A percentile compares a stretch with the other conserved stretches of the same genome.
Evolutionary conservation across 2,888 invertebrate genomes (phyloP).

Genomic region (Plagodis dolabraria): DNA sequence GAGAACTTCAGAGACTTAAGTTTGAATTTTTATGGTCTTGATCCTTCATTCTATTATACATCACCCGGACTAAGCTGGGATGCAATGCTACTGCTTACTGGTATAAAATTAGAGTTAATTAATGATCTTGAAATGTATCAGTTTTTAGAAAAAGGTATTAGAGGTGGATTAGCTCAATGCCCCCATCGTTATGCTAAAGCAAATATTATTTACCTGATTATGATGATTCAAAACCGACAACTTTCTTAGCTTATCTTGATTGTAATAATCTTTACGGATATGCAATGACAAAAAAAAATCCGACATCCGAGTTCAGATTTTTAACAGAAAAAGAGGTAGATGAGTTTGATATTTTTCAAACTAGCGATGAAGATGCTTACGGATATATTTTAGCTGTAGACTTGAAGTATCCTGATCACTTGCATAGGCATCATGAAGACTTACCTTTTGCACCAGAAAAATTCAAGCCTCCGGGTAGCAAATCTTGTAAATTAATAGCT

Average conservation of each 20-base stretch:
- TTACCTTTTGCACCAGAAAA: conserved; percentile 34
- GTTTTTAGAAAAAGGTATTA: conserved; percentile 9
- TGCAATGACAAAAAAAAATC: conserved; percentile 18
- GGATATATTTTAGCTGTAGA: conserved; percentile 49
- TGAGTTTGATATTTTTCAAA: conserved; percentile 20
- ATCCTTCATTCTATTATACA: conserved; percentile 13
- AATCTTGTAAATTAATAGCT: conserved; percentile 15
- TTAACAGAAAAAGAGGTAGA: conserved; percentile 17
- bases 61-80: conserved; percentile 17
- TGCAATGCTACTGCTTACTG: conserved; percentile 14
- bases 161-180: conserved; percentile 19
- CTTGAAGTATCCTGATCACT: too few relatives aligned
- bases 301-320: conserved; percentile 11
- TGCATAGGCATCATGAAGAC: too few relatives aligned
- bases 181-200: conserved; percentile 10
- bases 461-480: conserved; percentile 11
- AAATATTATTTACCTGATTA: too few relatives aligned
- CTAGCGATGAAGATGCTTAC: conserved; percentile 18
- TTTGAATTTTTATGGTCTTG: conserved; percentile 7
- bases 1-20: conserved; percentile 12
- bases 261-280: conserved; percentile 16
- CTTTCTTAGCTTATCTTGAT: conserved; percentile 15
- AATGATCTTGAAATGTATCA: conserved; percentile 14
- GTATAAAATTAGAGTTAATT: conserved; percentile 9
- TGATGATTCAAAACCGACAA: too few relatives aligned